These are phyloP conservation scores for Danio aesculapii DNA, from an alignment of 2,797 vertebrate genomes.

Conservation along the genomic window DNA sequence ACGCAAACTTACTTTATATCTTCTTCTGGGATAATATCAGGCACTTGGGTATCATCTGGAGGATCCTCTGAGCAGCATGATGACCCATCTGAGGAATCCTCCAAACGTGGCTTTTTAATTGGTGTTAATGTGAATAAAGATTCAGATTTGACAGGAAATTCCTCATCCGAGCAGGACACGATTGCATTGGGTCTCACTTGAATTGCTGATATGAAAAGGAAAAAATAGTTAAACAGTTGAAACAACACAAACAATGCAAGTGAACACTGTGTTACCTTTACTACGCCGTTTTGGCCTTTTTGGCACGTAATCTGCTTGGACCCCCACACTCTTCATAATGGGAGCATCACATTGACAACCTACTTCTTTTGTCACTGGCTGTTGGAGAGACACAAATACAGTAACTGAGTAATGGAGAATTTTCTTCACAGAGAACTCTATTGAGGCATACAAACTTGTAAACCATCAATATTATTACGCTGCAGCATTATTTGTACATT, in stretches of 20 bases:
- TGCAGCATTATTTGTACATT: neutral
- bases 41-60: neutral
- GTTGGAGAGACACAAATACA: neutral
- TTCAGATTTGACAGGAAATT: neutral
- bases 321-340: conserved; percentile 14
- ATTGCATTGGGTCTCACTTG: conserved; percentile 32
- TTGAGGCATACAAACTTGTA: neutral
- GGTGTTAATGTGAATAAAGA: neutral
- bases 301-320: conserved; percentile 23
- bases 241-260: neutral
- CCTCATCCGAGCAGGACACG: conserved; percentile 27
- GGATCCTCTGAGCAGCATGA: neutral
- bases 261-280: conserved; percentile 20
- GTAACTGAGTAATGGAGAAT: neutral
- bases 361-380: conserved; percentile 30
- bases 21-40: neutral
- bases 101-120: neutral
- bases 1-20: neutral
- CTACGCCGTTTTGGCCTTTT: conserved; percentile 36
- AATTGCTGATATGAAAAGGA: conserved; percentile 27
- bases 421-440: neutral
- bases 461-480: neutral
- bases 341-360: conserved; percentile 36
- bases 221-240: neutral
- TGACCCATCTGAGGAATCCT: neutral